Evolutionary conservation across 2,888 invertebrate genomes (phyloP).

Genomic region (Melinopterus prodromus): DNA sequence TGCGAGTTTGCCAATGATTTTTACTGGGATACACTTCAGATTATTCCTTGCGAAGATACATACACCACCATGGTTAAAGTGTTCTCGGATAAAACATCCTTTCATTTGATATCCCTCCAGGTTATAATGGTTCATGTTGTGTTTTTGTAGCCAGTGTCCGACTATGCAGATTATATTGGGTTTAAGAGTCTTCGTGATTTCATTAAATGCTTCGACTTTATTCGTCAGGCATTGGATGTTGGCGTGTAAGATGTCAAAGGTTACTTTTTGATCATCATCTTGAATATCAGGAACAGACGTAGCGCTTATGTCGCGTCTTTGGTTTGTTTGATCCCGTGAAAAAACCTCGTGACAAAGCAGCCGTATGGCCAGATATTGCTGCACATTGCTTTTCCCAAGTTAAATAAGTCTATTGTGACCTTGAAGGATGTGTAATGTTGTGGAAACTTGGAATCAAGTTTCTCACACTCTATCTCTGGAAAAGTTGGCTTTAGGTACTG

Average conservation of each 20-base stretch:
- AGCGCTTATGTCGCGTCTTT: background rate
- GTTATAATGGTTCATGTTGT: background rate
- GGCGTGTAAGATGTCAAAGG: background rate
- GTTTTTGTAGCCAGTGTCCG: background rate
- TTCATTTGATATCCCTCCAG: background rate
- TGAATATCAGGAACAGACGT: background rate
- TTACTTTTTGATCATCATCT: too few species aligned
- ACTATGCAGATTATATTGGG: background rate
- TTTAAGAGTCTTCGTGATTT: background rate
- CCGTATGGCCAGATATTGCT: too few species aligned
- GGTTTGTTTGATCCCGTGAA: background rate
- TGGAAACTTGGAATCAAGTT: background rate
- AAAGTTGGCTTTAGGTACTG: background rate
- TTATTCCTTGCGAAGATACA: background rate
- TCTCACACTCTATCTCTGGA: slow-evolving; percentile 5
- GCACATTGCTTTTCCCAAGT: too few species aligned
- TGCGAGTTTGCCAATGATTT: background rate
- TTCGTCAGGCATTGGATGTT: background rate
- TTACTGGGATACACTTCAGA: background rate
- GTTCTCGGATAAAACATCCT: background rate
- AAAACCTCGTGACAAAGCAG: background rate
- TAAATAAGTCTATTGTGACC: too few species aligned
- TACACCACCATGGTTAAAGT: too few species aligned
- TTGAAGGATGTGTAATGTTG: background rate
- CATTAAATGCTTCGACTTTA: background rate